These are phyloP conservation scores for Hormaphis cornu DNA, from an alignment of 1,140 invertebrate genomes.

Conservation along the genomic window DNA sequence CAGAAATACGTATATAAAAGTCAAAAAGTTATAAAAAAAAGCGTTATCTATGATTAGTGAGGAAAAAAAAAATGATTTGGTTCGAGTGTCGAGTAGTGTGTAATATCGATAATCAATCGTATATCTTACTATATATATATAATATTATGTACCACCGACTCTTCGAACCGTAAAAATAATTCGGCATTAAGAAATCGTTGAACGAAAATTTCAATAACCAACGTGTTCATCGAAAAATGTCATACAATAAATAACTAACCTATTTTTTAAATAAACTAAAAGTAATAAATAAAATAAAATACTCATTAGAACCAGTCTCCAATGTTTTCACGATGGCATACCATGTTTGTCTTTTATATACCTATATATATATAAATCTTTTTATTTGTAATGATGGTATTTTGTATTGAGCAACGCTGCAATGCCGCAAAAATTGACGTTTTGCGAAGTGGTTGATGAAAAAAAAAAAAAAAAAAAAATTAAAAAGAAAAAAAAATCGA, in stretches of 20 bases:
- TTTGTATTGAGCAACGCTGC: constrained; percentile 6
- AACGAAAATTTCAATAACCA: not conserved
- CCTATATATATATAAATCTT: too few relatives aligned
- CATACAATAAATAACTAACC: constrained; percentile 29
- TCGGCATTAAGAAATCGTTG: not conserved
- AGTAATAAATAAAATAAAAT: constrained; percentile 32
- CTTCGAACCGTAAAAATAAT: not conserved
- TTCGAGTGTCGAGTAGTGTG: not conserved
- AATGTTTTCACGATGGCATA: constrained; percentile 32
- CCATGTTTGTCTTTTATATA: constrained; percentile 30
- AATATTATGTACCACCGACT: too few relatives aligned
- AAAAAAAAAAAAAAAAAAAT: constrained; percentile 7
- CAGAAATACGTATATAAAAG: too few relatives aligned
- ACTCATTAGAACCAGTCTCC: constrained; percentile 32
- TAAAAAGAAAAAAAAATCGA: not conserved
- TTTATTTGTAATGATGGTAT: constrained; percentile 12
- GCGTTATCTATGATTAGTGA: too few relatives aligned
- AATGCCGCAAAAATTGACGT: not conserved
- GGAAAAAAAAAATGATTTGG: not conserved
- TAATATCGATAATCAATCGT: too few relatives aligned
- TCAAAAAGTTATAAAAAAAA: too few relatives aligned
- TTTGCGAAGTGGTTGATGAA: not conserved
- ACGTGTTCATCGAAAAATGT: not conserved
- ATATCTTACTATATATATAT: not conserved
- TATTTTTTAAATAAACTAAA: constrained; percentile 26